Percentiles rank a stretch among this genome's conserved stretches.
phyloP scores from a whole-genome alignment of 2,113 vertebrate species.

The Otocyon megalotis region DNA sequence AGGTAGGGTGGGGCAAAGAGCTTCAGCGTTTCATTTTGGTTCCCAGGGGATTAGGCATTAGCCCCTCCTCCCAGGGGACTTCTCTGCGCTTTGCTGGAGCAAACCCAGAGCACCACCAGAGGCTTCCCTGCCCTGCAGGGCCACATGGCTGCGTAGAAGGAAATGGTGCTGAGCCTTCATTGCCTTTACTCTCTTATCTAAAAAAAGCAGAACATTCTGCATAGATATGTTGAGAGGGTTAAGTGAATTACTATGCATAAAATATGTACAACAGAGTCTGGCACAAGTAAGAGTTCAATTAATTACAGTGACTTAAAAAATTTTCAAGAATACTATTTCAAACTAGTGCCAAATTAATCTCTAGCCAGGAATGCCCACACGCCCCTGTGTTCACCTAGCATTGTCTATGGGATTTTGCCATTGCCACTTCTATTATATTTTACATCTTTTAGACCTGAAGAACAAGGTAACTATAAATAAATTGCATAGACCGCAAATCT shows the following conservation, averaged over 20 bases:
- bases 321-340: neutral
- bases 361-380: neutral
- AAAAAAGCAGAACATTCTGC: neutral
- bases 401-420: conserved; percentile 6
- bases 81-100: neutral
- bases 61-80: neutral
- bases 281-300: neutral
- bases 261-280: neutral
- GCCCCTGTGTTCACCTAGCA: neutral
- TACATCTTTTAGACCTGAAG: neutral
- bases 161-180: accelerated
- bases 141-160: too few species aligned
- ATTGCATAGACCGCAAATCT: neutral
- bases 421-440: neutral
- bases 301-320: neutral
- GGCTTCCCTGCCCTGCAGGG: neutral
- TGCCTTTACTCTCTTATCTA: neutral
- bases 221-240: neutral
- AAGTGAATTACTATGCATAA: neutral
- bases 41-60: neutral
- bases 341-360: neutral
- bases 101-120: neutral
- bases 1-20: neutral
- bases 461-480: conserved; percentile 48
- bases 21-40: neutral